Base-by-base conservation (phyloP, 1,140 invertebrate species). In the Proctacanthus coquilletti region DNA sequence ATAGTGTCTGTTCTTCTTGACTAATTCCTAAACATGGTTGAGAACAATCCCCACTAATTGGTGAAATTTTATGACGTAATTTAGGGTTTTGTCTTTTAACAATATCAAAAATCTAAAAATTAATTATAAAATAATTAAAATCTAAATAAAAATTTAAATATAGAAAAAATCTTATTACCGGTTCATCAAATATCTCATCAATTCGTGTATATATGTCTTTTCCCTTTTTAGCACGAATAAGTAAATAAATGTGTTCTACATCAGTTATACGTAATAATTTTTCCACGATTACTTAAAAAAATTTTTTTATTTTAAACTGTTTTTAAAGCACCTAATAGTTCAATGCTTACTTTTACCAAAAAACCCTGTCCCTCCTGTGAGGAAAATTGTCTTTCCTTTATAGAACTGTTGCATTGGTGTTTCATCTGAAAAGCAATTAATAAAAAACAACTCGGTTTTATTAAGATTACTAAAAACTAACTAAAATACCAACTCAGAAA, bases 191-290 rank as follows among this genome's bases (percentile, higher is more conserved):
- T 30, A 79, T 55, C 43, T 71, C 67, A 13, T 79, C 70, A 1
- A 80, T 53, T 36, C 80, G 64, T 14, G 66, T 59, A 14, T 62
- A 51, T 5, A 75, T 64, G 47, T 74, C 69, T 54, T 80, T 75
- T n/a, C 75, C 78, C 50, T 79, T 80, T 61, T 88, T 89, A 14
- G 69, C 65, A 45, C 86, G 62, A 31, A 89, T 69, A 21, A 91
- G 61, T 18, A 88, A 61, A 54, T 82, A 91, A 43, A 91, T 72
- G 19, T 66, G 72, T 25, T 71, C 70, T 20, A 91, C 46, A 40
- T 78, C 74, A 57, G 85, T 91, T 18, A 74, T 75, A 38, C 84
- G 66, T 17, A 89, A 59, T 31, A 91, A 54, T 60, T 89, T 89
- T 62, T 88, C 84, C 21, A 89, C 75, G 18, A 88, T 62, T 33